Evolutionary conservation across 2,797 vertebrate species (phyloP).

Genomic region (Chrosomus eos): DNA sequence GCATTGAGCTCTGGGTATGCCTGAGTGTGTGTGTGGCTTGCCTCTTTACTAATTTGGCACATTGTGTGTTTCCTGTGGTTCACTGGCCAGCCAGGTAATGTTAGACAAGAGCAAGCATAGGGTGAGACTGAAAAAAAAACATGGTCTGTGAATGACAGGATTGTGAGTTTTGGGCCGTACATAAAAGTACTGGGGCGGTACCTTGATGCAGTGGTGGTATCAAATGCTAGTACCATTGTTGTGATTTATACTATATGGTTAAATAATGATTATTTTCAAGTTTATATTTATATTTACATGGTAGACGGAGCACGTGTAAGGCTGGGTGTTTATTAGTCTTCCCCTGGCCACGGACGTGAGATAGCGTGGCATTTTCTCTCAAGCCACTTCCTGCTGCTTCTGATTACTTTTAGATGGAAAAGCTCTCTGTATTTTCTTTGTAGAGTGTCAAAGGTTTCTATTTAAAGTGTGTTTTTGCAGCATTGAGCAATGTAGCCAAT

Average conservation of each 20-base stretch:
- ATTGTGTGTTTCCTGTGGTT: conserved; percentile 62
- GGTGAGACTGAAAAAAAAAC: conserved; percentile 15
- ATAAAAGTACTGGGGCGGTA: background rate
- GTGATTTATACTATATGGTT: background rate
- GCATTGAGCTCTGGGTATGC: conserved; percentile 24
- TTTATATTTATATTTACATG: background rate
- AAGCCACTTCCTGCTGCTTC: too few relatives aligned
- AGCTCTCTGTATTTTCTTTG: too few relatives aligned
- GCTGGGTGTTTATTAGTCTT: background rate
- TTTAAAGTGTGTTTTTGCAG: too few relatives aligned
- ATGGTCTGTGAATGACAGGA: conserved; percentile 50
- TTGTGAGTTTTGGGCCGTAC: conserved; percentile 35
- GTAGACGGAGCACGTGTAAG: background rate
- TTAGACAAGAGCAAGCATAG: conserved; percentile 42
- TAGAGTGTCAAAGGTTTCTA: too few relatives aligned
- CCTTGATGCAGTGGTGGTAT: background rate
- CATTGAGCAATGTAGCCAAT: too few relatives aligned
- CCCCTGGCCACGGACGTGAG: background rate
- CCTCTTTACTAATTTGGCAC: conserved; percentile 56
- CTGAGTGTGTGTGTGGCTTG: conserved; percentile 29
- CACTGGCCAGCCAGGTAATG: conserved; percentile 51
- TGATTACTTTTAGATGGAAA: too few relatives aligned
- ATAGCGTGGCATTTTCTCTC: background rate
- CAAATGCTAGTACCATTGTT: conserved; percentile 1
- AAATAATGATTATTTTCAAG: background rate